Conservation (phyloP, 1,140 invertebrate species). For the Pectinophora gossypiella region DNA sequence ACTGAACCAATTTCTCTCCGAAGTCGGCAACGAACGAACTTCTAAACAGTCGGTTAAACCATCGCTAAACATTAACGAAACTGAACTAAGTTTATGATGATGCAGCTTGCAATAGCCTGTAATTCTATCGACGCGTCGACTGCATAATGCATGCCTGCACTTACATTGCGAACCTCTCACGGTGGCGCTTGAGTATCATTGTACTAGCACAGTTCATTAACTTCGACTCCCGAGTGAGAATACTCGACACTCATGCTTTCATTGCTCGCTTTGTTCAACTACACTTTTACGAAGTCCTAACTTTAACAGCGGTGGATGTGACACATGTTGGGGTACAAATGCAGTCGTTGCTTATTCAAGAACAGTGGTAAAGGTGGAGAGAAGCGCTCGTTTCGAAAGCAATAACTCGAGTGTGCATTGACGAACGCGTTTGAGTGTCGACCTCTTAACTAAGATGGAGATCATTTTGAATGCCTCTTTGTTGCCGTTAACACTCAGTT, state of each 20-base stretch:
- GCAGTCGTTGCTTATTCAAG: background rate
- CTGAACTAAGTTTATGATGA: constrained; percentile 49
- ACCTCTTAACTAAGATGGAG: constrained; percentile 44
- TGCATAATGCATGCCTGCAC: constrained; percentile 61
- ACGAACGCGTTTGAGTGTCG: constrained; percentile 50
- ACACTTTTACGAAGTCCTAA: no score
- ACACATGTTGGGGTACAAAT: background rate
- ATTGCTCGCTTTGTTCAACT: background rate
- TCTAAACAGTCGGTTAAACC: constrained; percentile 18
- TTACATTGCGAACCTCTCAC: constrained; percentile 33
- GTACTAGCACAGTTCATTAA: constrained; percentile 22
- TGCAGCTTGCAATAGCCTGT: constrained; percentile 29
- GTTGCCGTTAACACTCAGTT: constrained; percentile 19
- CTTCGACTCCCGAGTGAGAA: constrained; percentile 3
- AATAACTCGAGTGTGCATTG: constrained; percentile 62
- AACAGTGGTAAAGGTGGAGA: constrained; percentile 21
- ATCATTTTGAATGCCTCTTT: constrained; percentile 50
- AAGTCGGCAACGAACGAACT: no score
- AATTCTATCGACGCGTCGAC: constrained; percentile 46
- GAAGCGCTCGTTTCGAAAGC: constrained; percentile 50
- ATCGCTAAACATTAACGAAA: constrained; percentile 36
- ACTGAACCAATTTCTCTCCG: no score
- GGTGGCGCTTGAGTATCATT: constrained; percentile 15
- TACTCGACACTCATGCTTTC: background rate
- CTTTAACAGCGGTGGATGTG: no score